Base-by-base conservation (phyloP, 2,113 vertebrate species). In the Myotis yumanensis region DNA sequence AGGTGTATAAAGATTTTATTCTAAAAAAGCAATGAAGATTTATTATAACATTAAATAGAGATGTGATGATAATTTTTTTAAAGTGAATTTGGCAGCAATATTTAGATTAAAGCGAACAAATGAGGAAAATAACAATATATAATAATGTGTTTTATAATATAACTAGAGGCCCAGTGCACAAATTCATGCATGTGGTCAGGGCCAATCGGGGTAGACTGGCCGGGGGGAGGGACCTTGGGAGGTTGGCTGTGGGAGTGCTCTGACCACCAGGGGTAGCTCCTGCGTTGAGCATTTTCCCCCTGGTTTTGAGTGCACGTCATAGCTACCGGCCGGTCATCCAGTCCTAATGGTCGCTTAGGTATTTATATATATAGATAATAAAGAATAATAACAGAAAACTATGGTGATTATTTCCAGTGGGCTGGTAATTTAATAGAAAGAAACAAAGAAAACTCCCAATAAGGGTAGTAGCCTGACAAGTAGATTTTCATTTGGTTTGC, bases 1-100 rank as follows among this genome's bases (percentile, higher is more conserved):
- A 79, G 28, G 15, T 23, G 43, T 69, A 18, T 30, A 54, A 77
- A 96, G 28, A 83, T 85, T 93, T 89, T 89, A 57, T 86, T 89
- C 9, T 84, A 15, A 94, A 46, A 46, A 35, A 92, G 40, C 2
- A 57, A 4, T 89, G 40, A 94, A 68, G 35, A 64, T 86, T 76
- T 82, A 46, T 54, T 86, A 77, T 90, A 93, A 77, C 25, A 8
- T 48, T 59, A 76, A 81, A 57, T 28, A 59, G 20, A 66, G 16
- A 64, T 83, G 30, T 93, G 48, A 64, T 92, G 57, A 77, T 3
- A 43, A 66, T 73, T 57, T 85, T 68, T 85, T 75, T 66, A 43
- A 80, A 81, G 3, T 90, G 4, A 85, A 54, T 86, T 43, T 85
- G 54, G 32, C 59, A 72, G 14, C 28, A 88, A 4, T 62, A 59